Conservation (phyloP, 2,888 invertebrate genomes). For the Alloscopus bannaensis region DNA sequence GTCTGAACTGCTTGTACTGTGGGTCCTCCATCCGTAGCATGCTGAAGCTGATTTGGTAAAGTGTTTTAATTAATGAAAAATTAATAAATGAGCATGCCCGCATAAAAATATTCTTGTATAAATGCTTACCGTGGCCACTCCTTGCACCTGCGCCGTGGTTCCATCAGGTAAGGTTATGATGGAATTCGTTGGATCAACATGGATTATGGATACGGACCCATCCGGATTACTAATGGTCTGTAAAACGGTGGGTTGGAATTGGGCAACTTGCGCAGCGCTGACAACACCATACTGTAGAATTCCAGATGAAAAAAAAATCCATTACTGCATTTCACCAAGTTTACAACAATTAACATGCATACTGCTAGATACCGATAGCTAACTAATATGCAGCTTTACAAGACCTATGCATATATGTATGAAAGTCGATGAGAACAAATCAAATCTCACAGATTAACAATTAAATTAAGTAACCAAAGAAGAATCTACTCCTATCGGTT, state of each 20-base stretch:
- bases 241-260: constrained; percentile 92
- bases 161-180: constrained; percentile 97
- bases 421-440: too few relatives aligned
- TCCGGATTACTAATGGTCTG: constrained; percentile 98
- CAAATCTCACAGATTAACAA: too few relatives aligned
- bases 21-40: constrained; percentile 75
- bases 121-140: constrained; percentile 81
- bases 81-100: neutral
- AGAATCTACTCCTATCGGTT: too few relatives aligned
- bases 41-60: constrained; percentile 71
- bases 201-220: constrained; percentile 96
- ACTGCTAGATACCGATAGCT: neutral
- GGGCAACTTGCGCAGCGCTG: constrained; percentile 77
- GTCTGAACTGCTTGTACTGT: constrained; percentile 80
- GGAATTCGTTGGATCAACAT: constrained; percentile 94
- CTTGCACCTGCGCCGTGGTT: constrained; percentile 94
- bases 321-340: too few relatives aligned
- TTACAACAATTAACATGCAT: too few relatives aligned
- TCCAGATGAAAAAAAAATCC: neutral
- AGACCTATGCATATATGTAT: too few relatives aligned
- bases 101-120: too few relatives aligned
- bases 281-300: constrained; percentile 48
- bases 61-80: neutral
- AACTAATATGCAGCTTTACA: neutral
- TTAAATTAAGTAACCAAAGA: too few relatives aligned